Conservation (phyloP, 2,113 vertebrate species). For the Callipepla squamata region DNA sequence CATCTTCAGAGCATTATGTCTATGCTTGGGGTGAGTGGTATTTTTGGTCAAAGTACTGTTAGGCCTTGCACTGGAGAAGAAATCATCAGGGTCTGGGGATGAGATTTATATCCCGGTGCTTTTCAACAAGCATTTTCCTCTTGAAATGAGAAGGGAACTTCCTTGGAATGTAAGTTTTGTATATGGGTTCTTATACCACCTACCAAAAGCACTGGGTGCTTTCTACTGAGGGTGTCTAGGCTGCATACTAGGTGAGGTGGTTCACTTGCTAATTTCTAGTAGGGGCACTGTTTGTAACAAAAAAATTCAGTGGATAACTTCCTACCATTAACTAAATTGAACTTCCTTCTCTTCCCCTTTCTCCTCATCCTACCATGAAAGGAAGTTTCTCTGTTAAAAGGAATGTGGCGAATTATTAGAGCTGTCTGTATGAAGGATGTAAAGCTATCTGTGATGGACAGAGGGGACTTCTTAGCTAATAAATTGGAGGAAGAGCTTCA, state of each 20-base stretch:
- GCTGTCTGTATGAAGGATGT: slow-evolving; percentile 75
- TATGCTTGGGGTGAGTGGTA: slow-evolving; percentile 59
- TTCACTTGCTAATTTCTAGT: neutral
- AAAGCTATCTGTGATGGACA: slow-evolving; percentile 74
- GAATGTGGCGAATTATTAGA: slow-evolving; percentile 39
- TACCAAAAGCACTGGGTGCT: neutral
- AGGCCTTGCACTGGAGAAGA: neutral
- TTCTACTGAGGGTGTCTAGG: neutral
- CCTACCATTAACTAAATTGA: neutral
- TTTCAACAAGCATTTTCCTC: neutral
- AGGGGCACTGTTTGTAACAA: neutral
- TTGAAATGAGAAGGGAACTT: neutral
- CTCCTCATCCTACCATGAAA: neutral
- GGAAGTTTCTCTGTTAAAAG: slow-evolving; percentile 68
- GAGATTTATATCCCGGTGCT: neutral
- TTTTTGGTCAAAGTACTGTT: neutral
- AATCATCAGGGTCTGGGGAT: neutral
- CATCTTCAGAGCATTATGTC: slow-evolving; percentile 56
- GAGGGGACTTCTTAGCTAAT: slow-evolving; percentile 69
- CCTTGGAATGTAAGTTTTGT: neutral
- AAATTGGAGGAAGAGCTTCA: slow-evolving; percentile 66
- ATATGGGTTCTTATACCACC: neutral
- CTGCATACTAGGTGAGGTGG: neutral
- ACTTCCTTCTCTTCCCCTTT: neutral
- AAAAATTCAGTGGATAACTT: neutral